Base-by-base conservation (phyloP, 2,797 vertebrate genomes). In the Coracias cyanogaster region DNA sequence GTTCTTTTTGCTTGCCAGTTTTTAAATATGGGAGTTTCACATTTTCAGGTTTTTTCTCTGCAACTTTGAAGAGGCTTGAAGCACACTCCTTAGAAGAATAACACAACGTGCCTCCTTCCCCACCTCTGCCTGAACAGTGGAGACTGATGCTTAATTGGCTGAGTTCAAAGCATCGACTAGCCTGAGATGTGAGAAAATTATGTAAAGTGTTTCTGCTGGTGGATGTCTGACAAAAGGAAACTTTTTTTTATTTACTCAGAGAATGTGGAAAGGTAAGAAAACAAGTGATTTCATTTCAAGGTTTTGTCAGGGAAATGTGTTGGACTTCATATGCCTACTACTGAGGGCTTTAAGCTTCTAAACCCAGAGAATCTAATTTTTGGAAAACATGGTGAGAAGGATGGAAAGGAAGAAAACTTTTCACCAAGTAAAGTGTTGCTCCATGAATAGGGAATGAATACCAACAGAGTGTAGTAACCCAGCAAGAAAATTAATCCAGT, bases 231-330 rank as follows among this genome's bases (percentile, higher is more conserved):
- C 9, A n/a, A 69, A 76, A 90, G 39, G 14, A 86, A 83, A 70
- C 15, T 77, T 35, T 12, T 37, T 2, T 16, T 45, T 10, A 22
- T 90, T 67, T 64, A 62, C 67, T 73, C 60, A 64, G 29, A 86
- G 31, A 49, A 73, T 26, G 22, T 64, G 67, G 21, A 77, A 86
- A 93, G 55, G 37, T 92, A 91, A 90, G 89, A 82, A 85, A 91
- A 73, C 28, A 74, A 81, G 46, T 24, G 28, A 60, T 58, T 88
- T 87, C 5, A 28, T 65, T 28, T 64, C 43, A 39, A 69, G 15
- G 24, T 78, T 86, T 84, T 85, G 15, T 62, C 45, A 86, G 37
- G 20, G 22, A 73, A 80, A 52, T 29, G 3, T 72, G n/a, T 45
- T 46, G 43, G 58, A 31, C 29, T 66, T 94, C 48, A 86, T 22